phyloP scores from a whole-genome alignment of 1,140 invertebrate species.

The Popillia japonica region DNA sequence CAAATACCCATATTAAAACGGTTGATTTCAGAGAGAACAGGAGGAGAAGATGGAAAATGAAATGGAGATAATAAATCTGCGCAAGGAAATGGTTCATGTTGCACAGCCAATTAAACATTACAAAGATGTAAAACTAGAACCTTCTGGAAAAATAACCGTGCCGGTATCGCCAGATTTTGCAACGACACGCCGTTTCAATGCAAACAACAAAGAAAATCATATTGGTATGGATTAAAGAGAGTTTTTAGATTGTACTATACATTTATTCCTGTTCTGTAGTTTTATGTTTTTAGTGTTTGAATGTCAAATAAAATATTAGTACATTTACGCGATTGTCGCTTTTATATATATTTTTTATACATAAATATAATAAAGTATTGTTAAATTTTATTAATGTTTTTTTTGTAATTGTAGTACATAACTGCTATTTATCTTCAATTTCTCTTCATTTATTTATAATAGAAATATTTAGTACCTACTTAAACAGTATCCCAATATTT shows the following conservation, averaged over 20 bases:
- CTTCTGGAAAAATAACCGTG: neutral
- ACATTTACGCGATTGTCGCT: too few relatives aligned
- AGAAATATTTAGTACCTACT: too few relatives aligned
- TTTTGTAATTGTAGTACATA: too few relatives aligned
- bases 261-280: neutral
- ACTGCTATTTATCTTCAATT: too few relatives aligned
- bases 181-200: neutral
- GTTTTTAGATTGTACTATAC: neutral
- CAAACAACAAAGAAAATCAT: neutral
- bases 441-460: too few relatives aligned
- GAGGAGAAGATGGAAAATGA: neutral
- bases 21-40: neutral
- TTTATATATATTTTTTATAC: too few relatives aligned
- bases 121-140: neutral
- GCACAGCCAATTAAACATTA: neutral
- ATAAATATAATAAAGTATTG: too few relatives aligned
- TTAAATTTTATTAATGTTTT: too few relatives aligned
- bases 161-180: neutral
- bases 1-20: neutral
- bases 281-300: neutral
- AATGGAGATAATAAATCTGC: neutral
- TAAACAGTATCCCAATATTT: too few relatives aligned
- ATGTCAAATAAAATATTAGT: too few relatives aligned
- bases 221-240: neutral
- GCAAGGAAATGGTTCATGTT: neutral